A percentile compares a stretch with the other conserved stretches of the same genome.
These are phyloP conservation scores for Thinocorus orbignyianus DNA, from an alignment of 2,113 vertebrate genomes.

Conservation along the genomic window DNA sequence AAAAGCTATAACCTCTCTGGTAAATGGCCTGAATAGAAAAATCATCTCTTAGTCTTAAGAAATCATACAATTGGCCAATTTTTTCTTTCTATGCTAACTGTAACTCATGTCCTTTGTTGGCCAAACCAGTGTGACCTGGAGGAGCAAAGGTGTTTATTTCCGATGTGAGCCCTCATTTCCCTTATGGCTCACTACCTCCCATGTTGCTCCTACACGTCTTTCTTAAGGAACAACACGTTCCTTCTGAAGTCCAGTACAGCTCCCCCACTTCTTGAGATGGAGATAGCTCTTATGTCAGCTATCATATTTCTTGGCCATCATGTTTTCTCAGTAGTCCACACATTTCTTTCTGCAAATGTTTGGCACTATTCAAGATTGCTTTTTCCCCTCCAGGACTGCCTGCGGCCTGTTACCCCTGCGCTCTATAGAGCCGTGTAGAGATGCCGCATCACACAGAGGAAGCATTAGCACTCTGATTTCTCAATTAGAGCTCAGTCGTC, in stretches of 20 bases:
- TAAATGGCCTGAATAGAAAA: not conserved
- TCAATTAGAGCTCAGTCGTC: not conserved
- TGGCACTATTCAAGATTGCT: not conserved
- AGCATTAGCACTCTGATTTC: not conserved
- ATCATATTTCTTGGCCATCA: not conserved
- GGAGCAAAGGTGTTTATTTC: not conserved
- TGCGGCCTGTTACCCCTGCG: too few species aligned
- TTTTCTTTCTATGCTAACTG: not conserved
- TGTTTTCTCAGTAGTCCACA: not conserved
- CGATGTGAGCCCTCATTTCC: not conserved
- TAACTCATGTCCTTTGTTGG: not conserved
- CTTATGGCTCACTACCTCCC: not conserved
- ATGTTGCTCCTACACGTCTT: accelerated
- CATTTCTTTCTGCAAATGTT: not conserved
- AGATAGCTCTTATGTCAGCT: not conserved
- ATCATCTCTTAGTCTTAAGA: not conserved
- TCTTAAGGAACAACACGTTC: not conserved
- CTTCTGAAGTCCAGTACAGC: not conserved
- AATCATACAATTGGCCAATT: not conserved
- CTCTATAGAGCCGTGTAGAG: not conserved
- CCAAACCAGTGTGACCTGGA: not conserved
- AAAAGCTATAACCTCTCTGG: not conserved
- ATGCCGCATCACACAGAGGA: not conserved
- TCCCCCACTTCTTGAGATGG: not conserved
- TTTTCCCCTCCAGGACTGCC: not conserved